Evolutionary conservation across 2,888 invertebrate genomes (phyloP).

Genomic region (Alloplasta piceator): DNA sequence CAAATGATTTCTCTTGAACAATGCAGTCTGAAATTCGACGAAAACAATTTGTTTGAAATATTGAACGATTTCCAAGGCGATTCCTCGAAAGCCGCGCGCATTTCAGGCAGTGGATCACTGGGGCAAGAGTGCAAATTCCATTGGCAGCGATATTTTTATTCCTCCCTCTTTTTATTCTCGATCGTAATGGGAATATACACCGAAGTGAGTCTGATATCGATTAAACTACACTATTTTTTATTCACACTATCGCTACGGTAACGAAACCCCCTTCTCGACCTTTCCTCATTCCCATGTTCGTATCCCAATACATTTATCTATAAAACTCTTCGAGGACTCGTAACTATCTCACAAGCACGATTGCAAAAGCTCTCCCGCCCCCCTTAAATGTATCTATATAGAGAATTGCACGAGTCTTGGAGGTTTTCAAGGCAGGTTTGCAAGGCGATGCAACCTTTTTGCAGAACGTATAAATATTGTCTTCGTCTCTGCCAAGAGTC

Average conservation of each 20-base stretch:
- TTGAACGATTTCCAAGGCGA: conserved; percentile 1
- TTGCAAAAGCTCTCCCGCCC: conserved; percentile 7
- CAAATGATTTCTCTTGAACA: too few species aligned
- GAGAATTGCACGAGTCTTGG: not conserved
- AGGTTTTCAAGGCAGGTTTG: not conserved
- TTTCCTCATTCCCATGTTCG: not conserved
- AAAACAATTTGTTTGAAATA: not conserved
- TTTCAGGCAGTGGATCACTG: not conserved
- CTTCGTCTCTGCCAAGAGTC: not conserved
- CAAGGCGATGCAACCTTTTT: conserved; percentile 20
- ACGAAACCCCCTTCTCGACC: not conserved
- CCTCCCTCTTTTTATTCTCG: not conserved
- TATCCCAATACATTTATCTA: not conserved
- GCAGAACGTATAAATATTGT: not conserved
- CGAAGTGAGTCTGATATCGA: not conserved
- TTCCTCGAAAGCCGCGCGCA: conserved; percentile 1
- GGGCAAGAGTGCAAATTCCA: conserved; percentile 3
- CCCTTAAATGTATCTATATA: conserved; percentile 1
- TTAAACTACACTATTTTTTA: conserved; percentile 9
- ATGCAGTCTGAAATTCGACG: not conserved
- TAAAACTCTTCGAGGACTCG: conserved; percentile 25
- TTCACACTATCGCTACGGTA: not conserved
- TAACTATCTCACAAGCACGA: conserved; percentile 24
- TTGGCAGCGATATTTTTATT: not conserved
- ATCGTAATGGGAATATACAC: not conserved